Percentiles rank a stretch among this genome's conserved stretches.
These are phyloP conservation scores for Galago senegalensis DNA, from an alignment of 2,797 vertebrate species.

Conservation along the genomic window DNA sequence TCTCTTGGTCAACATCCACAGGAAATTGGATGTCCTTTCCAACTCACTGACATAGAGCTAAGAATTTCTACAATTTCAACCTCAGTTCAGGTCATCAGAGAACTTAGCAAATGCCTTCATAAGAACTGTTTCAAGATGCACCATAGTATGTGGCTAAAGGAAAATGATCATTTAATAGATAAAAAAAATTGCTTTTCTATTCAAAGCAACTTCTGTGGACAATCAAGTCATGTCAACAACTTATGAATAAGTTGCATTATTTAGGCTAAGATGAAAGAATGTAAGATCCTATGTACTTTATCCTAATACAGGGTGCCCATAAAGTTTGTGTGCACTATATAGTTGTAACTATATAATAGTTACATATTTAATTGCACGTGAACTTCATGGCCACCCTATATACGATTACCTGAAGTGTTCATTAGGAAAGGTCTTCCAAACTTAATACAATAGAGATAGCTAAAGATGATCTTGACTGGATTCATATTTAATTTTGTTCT, in stretches of 20 bases:
- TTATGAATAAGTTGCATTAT: not conserved
- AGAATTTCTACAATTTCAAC: not conserved
- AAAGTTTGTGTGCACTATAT: too few species aligned
- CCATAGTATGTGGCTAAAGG: not conserved
- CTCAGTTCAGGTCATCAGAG: not conserved
- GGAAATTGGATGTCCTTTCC: not conserved
- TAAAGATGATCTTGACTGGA: not conserved
- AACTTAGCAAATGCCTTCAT: not conserved
- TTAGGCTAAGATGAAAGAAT: not conserved
- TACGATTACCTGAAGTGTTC: not conserved
- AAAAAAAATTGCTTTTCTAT: slow-evolving; percentile 45
- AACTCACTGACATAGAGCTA: not conserved
- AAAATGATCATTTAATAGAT: not conserved
- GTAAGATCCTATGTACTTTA: not conserved
- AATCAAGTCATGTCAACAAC: not conserved
- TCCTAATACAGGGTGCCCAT: not conserved
- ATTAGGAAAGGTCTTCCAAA: not conserved
- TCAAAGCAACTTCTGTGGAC: slow-evolving; percentile 8
- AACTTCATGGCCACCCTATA: too few species aligned
- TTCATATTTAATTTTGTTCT: not conserved
- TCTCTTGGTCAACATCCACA: not conserved
- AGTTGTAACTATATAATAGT: too few species aligned
- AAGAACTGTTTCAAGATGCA: not conserved
- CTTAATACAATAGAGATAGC: not conserved
- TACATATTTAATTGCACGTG: too few species aligned